Evolutionary conservation across 2,888 invertebrate genomes (phyloP), one percentile per base, ranked within the genome.

Genomic region (Sisyra terminalis): DNA sequence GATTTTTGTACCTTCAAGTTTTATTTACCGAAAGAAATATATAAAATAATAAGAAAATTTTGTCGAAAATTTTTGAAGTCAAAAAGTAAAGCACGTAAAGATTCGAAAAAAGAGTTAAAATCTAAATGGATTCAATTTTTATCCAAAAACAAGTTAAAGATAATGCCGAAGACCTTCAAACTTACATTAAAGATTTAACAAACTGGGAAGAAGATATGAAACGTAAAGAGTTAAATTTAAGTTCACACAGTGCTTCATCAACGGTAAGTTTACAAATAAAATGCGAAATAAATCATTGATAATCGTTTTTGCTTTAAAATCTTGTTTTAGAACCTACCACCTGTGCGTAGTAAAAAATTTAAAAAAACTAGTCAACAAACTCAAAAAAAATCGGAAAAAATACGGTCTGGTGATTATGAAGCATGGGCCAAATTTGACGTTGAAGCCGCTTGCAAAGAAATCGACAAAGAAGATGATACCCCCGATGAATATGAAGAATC

Each of bases 351-450:
- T 65, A 65, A 39, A 61, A 57, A n/a, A 59, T 61, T 8, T 50
- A 60, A 3, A 53, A 55, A 37, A 37, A 11, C 37, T 10, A 16
- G n/a, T 37, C 17, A 49, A 45, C 29, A 43, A n/a, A 43, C 42
- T 37, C 45, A 34, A 11, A 48, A 49, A 36, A 57, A 58, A 44
- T 47, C 51, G 29, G 67, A 69, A 49, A 64, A 70, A 49, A 76
- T 79, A 30, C 60, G 65, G 44, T 62, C 73, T 0, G 69, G 64
- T 42, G 81, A 85, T 60, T 85, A 84, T 60, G 51, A 65, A 29
- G 67, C 77, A 39, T 86, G 85, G 85, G 82, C 84, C 29, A 78
- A 78, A 53, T 85, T 78, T 70, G 81, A 86, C 70, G 80, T 70
- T 74, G 76, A 78, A 14, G 71, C 73, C 57, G 78, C 77, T 49